phyloP scores from a whole-genome alignment of 2,888 invertebrate species.

The Drosophila meridionalis region DNA sequence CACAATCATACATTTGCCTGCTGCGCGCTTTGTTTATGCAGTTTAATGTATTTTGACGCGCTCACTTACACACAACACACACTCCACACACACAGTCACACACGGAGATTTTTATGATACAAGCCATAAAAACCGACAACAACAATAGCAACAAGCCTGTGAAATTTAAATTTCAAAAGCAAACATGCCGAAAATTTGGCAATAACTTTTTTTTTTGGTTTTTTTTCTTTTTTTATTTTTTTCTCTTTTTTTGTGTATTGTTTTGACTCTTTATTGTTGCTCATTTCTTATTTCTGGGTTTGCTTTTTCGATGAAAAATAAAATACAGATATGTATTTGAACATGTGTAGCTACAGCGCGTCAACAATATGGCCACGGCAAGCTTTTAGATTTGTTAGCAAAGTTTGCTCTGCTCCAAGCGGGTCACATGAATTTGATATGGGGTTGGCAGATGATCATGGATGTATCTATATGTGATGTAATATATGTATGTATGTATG shows the following conservation, averaged over 20 bases:
- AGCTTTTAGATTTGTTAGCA: slow-evolving; percentile 25
- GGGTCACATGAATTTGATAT: slow-evolving; percentile 8
- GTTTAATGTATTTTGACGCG: slow-evolving; percentile 67
- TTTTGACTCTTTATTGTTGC: slow-evolving; percentile 46
- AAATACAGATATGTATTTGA: slow-evolving; percentile 10
- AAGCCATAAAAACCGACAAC: slow-evolving; percentile 60
- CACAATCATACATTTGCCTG: slow-evolving; percentile 11
- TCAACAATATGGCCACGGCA: slow-evolving; percentile 39
- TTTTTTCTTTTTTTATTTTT: slow-evolving; percentile 1
- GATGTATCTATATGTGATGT: neutral
- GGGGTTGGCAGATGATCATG: neutral
- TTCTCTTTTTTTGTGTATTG: slow-evolving; percentile 27
- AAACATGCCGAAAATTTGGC: slow-evolving; percentile 79
- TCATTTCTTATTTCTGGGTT: slow-evolving; percentile 52
- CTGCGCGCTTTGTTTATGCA: slow-evolving; percentile 55
- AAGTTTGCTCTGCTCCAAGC: slow-evolving; percentile 20
- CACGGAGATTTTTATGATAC: slow-evolving; percentile 67
- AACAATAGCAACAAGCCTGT: slow-evolving; percentile 51
- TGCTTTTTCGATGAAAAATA: slow-evolving; percentile 51
- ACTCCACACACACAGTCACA: slow-evolving; percentile 18
- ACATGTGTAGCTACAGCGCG: slow-evolving; percentile 14
- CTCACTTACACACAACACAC: slow-evolving; percentile 54
- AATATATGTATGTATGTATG: neutral
- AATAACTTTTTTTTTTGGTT: slow-evolving; percentile 63
- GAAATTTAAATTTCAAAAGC: slow-evolving; percentile 82